Evolutionary conservation across 2,113 vertebrate genomes (phyloP), one percentile per base, ranked within the genome.

Genomic region (Symphodus melops): DNA sequence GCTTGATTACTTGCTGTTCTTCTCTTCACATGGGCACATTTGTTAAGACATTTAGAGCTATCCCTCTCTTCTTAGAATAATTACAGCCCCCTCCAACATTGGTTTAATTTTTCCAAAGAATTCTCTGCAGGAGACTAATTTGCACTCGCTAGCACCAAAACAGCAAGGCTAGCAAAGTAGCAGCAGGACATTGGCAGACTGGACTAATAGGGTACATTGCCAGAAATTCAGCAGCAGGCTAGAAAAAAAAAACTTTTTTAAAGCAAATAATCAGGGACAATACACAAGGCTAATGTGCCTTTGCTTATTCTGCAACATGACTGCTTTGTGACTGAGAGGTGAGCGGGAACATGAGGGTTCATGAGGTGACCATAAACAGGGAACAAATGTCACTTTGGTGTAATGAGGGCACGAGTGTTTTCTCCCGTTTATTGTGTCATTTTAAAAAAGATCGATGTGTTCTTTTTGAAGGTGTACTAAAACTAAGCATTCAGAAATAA

Each of bases 181-280:
- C 84, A 70, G 85, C 48, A 59, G 78, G 84, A 79, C 68, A 8
- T 57, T 69, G 75, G 79, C 37, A 75, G 83, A 81, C 66, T 41
- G 5, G 5, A 68, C 46, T 94, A 93, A 95, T 92, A 94, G 91
- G 89, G 93, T 85, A 93, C 92, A 92, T 89, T 90, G 79, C 83
- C 72, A 78, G 60, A 84, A 86, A 85, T 82, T 42, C 67, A 60
- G 36, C 42, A 68, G 72, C 72, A 68, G 59, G 56, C 67, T n/a
- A 64, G 49, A 56, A 64, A 59, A 33, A 59, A 33, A 75, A 72
- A 69, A 23, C 17, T 44, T 39, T 58, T 87, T 86, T 62, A 81
- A 60, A 8, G 85, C 83, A 84, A 82, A 73, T 77, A 68, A 87
- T 86, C 72, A 83, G 60, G 46, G 20, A 60, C 59, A 70, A 61